Base-by-base conservation (phyloP, 2,797 vertebrate genomes). In the Microctenopoma lineatum region DNA sequence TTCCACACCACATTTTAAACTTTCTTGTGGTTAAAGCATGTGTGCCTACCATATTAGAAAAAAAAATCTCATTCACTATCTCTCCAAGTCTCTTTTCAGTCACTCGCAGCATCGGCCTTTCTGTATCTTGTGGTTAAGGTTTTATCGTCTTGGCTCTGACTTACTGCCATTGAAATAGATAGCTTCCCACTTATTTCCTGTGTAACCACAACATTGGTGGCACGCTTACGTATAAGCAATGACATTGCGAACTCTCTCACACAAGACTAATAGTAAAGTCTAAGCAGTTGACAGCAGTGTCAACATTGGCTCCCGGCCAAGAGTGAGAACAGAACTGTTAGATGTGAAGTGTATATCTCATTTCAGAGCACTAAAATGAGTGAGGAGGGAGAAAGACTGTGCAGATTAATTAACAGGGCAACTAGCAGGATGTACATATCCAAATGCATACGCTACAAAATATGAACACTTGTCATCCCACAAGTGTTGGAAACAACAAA, bases 171-270 rank as follows among this genome's bases (percentile, higher is more conserved):
- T 50, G 54, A 45, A 53, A 70, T 21, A 32, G 54, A 80, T 42
- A 18, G 51, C 59, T 87, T 90, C 67, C 74, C 67, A 69, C 47
- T 26, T 57, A 75, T 76, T 85, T 88, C 73, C 75, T 83, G 71
- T 70, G 61, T 82, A 89, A 89, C 84, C 79, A 58, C 78, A 86
- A 58, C 78, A 86, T 10, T 39, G 39, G 70, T 73, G 54, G 51
- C 66, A 65, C 57, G 11, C 50, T 52, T 25, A 52, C 4, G 11
- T 47, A 54, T 13, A 45, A 60, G 66, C 46, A 69, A 21, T 55
- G 46, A 71, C 53, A 56, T 42, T 25, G 53, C 45, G 16, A 47
- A 61, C 21, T 52, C 39, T 21, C 13, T 55, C 34, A 68, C 81
- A 25, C 45, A 60, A 18, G 45, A 48, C 32, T 11, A 26, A 73